phyloP scores from a whole-genome alignment of 2,113 vertebrate species.

The Ranitomeya imitator region DNA sequence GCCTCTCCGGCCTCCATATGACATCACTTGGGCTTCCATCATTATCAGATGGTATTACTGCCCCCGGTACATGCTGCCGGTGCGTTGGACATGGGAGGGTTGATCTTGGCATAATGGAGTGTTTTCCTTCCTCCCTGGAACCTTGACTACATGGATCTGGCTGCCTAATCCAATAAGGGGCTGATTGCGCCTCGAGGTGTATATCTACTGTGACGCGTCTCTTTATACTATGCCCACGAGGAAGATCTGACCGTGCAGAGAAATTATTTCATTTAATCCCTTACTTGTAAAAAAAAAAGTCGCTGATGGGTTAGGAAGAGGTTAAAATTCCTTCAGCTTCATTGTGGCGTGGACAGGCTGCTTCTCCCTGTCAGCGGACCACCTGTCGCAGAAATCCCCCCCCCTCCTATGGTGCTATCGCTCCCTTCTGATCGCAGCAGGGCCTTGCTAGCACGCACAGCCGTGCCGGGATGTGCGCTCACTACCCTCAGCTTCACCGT shows the following conservation, averaged over 20 bases:
- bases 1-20: not conserved
- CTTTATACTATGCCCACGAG: not conserved
- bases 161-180: not conserved
- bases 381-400: constrained; percentile 48
- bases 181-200: not conserved
- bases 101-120: not conserved
- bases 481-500: not conserved
- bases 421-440: constrained; percentile 36
- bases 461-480: not conserved
- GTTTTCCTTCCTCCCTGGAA: not conserved
- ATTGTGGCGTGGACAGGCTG: constrained; percentile 20
- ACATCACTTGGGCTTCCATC: not conserved
- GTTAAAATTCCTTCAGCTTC: constrained; percentile 27
- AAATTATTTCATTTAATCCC: not conserved
- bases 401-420: constrained; percentile 19
- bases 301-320: not conserved
- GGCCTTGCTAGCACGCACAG: constrained; percentile 38
- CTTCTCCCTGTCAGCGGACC: constrained; percentile 41
- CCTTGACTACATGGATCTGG: not conserved
- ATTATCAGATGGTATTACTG: not conserved
- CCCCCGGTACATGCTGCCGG: not conserved
- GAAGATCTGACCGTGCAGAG: not conserved
- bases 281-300: no score
- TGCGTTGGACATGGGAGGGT: not conserved
- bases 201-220: not conserved